Evolutionary conservation across 2,113 vertebrate genomes (phyloP).

Genomic region (Anser cygnoides): DNA sequence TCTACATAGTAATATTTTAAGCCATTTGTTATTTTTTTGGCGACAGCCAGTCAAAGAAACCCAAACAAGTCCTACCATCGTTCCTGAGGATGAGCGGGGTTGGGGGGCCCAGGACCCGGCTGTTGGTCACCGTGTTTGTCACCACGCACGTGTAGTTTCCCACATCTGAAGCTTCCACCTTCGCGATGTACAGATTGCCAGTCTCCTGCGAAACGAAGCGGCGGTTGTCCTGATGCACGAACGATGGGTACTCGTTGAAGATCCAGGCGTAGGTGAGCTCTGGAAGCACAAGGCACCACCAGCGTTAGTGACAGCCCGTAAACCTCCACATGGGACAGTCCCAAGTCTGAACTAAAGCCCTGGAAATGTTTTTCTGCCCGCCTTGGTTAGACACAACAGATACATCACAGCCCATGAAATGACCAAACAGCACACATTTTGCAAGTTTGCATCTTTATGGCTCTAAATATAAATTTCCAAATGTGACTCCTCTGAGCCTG

Average conservation of each 20-base stretch:
- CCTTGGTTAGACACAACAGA: accelerated
- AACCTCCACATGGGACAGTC: accelerated
- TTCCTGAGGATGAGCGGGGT: slow-evolving; percentile 92
- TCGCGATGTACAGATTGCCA: slow-evolving; percentile 95
- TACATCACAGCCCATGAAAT: accelerated
- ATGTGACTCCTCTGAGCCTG: background rate
- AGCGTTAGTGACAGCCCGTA: background rate
- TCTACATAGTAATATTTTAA: accelerated
- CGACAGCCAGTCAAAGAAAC: accelerated
- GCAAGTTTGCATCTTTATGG: background rate
- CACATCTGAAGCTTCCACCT: slow-evolving; percentile 92
- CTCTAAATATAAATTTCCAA: background rate
- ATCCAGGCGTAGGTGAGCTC: slow-evolving; percentile 96
- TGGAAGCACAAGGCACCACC: slow-evolving; percentile 65
- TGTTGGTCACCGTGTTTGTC: slow-evolving; percentile 91
- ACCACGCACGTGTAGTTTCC: slow-evolving; percentile 98
- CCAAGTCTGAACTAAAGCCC: background rate
- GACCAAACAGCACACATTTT: background rate
- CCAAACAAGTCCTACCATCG: slow-evolving; percentile 82
- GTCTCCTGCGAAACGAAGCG: slow-evolving; percentile 97
- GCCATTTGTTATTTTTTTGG: background rate
- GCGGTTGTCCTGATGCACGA: slow-evolving; percentile 91
- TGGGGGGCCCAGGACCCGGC: slow-evolving; percentile 87
- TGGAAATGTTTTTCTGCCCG: accelerated
- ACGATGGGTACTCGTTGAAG: slow-evolving; percentile 94